Conservation (phyloP, 2,113 vertebrate genomes). For the Laticauda colubrina region DNA sequence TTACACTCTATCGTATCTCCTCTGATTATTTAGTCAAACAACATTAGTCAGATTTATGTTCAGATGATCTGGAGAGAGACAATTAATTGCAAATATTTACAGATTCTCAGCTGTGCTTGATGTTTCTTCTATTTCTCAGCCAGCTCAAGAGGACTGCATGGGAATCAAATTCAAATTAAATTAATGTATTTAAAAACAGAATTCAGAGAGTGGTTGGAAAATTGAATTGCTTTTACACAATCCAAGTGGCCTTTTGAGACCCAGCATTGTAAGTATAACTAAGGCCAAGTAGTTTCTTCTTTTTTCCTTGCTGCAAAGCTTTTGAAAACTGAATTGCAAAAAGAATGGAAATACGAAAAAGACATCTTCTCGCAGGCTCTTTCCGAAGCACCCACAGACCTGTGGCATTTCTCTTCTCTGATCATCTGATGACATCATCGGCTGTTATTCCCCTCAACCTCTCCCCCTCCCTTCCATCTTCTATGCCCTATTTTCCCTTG, state of each 20-base stretch:
- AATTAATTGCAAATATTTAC: not conserved
- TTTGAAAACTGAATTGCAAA: conserved; percentile 56
- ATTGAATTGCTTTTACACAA: not conserved
- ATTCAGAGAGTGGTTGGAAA: not conserved
- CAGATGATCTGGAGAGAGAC: no score
- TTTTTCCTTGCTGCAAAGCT: conserved; percentile 44
- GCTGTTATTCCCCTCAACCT: conserved; percentile 31
- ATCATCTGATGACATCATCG: conserved; percentile 52
- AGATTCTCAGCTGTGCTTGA: not conserved
- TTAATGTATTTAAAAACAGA: not conserved
- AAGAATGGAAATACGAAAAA: conserved; percentile 55
- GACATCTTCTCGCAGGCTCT: conserved; percentile 33
- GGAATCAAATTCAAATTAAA: not conserved
- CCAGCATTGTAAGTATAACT: conserved; percentile 47
- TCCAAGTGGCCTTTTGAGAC: conserved; percentile 29
- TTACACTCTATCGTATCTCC: not conserved
- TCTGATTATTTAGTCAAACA: not conserved
- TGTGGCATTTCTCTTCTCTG: conserved; percentile 54
- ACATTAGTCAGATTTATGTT: not conserved
- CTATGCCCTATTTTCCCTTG: conserved; percentile 46
- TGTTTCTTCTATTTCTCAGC: conserved; percentile 8
- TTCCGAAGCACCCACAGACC: conserved; percentile 28
- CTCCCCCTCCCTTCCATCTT: not conserved
- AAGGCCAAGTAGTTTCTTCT: conserved; percentile 20
- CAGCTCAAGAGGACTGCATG: not conserved